Evolutionary conservation across 2,113 vertebrate genomes (phyloP).

Genomic region (Pongo pygmaeus): DNA sequence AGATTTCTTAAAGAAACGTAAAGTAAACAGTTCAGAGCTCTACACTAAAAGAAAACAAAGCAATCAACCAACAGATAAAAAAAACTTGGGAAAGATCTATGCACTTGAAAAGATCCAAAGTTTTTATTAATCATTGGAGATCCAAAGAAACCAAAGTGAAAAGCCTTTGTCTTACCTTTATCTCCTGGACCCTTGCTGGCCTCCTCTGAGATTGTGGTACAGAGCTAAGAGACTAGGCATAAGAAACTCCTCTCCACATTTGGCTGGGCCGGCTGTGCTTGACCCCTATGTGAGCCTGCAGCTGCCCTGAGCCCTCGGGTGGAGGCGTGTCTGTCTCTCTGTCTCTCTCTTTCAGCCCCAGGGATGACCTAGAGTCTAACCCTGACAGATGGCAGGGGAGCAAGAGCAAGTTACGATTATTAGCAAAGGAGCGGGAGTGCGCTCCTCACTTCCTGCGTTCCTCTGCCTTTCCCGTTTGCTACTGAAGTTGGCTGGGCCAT

Average conservation of each 20-base stretch:
- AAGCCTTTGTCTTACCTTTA: background rate
- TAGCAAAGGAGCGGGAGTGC: background rate
- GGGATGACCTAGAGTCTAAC: background rate
- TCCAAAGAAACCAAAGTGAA: background rate
- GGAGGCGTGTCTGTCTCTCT: background rate
- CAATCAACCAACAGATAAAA: background rate
- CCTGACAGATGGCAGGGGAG: too few relatives aligned
- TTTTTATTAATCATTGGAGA: background rate
- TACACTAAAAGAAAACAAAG: background rate
- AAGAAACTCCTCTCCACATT: fast-evolving
- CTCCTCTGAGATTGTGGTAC: fast-evolving
- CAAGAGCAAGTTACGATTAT: background rate
- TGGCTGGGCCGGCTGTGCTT: fast-evolving
- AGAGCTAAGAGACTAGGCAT: background rate
- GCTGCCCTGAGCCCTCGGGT: background rate
- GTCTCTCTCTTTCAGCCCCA: background rate
- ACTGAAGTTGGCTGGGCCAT: background rate
- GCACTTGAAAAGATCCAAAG: background rate
- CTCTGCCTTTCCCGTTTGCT: background rate
- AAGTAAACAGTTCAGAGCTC: background rate
- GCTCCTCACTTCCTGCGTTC: fast-evolving
- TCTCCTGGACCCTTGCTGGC: background rate
- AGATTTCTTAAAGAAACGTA: background rate
- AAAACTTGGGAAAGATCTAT: background rate
- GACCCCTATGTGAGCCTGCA: background rate